Base-by-base conservation (phyloP, 2,113 vertebrate species). In the Protomyctophum bolini region DNA sequence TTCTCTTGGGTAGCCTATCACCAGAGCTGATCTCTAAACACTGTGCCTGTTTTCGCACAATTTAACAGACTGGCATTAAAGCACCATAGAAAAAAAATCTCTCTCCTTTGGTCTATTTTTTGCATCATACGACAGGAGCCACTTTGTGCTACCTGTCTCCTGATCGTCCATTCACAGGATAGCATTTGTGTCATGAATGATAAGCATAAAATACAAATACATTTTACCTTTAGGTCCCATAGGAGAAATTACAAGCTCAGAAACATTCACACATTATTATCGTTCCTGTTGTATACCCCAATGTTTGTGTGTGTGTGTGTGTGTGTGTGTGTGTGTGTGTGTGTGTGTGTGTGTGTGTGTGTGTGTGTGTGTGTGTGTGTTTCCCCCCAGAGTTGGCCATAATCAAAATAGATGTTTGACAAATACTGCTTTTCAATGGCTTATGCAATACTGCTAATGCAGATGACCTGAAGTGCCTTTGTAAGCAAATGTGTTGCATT, bases 61-160 rank as follows among this genome's bases (percentile, higher is more conserved):
- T 83, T 41, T 41, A 87, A 86, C 82, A 74, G 67, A 74, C 66
- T 70, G 46, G 82, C 76, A 76, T 84, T 73, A 86, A 91, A 85
- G 80, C 57, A 77, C 69, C 66, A 79, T 84, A 75, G 86, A 87
- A 85, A 50, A 77, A 76, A 71, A 72, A 63, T 59, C 62, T 75
- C 77, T 86, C 83, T 86, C 75, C 82, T 85, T 41, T 63, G 79
- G 70, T 83, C 86, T 88, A 87, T 88, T 86, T 91, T 88, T 46
- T 79, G 82, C 72, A 80, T 89, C 81, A 71, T 68, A 73, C 74
- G 33, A 78, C 72, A 80, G 83, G 66, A 75, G 86, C 85, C 73
- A 86, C 76, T 87, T 86, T 76, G 88, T 89, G 86, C 86, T 86
- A 52, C 74, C 76, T 80, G 61, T 72, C 68, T 85, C 80, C 75